Percentiles rank a stretch among this genome's conserved stretches.
These are phyloP conservation scores for Hemicentrotus pulcherrimus DNA, from an alignment of 35 echinoderm and acorn worm genomes.

Conservation along the genomic window DNA sequence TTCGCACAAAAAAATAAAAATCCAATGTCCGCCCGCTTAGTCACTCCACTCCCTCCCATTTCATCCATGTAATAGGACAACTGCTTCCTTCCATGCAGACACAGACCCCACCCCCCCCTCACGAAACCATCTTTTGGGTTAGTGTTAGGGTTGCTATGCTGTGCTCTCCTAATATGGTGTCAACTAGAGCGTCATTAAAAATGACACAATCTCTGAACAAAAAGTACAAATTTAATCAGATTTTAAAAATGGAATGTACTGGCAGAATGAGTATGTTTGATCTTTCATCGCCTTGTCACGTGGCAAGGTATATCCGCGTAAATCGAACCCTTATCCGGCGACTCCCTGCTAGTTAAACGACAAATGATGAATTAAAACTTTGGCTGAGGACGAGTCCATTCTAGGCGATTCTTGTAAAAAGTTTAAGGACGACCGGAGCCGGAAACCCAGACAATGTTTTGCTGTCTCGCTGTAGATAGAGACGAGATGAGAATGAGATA, in stretches of 20 bases:
- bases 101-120: too few species aligned
- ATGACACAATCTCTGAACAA: neutral
- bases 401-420: neutral
- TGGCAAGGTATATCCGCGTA: neutral
- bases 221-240: neutral
- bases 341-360: neutral
- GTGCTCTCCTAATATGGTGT: too few species aligned
- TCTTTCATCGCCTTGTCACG: neutral
- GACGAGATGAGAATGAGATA: neutral
- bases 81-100: too few species aligned
- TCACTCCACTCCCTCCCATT: too few species aligned
- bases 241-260: neutral
- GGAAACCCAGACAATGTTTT: neutral
- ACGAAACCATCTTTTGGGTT: too few species aligned
- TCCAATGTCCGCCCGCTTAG: too few species aligned
- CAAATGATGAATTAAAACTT: constrained; percentile 4
- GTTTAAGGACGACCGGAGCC: neutral
- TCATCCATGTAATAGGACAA: too few species aligned
- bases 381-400: neutral
- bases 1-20: too few species aligned
- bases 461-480: neutral
- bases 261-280: neutral
- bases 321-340: neutral
- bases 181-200: too few species aligned
- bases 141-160: too few species aligned